Evolutionary conservation across 2,888 invertebrate species (phyloP), one percentile per base, ranked within the genome.

Genomic region (Amphiduros pacificus): DNA sequence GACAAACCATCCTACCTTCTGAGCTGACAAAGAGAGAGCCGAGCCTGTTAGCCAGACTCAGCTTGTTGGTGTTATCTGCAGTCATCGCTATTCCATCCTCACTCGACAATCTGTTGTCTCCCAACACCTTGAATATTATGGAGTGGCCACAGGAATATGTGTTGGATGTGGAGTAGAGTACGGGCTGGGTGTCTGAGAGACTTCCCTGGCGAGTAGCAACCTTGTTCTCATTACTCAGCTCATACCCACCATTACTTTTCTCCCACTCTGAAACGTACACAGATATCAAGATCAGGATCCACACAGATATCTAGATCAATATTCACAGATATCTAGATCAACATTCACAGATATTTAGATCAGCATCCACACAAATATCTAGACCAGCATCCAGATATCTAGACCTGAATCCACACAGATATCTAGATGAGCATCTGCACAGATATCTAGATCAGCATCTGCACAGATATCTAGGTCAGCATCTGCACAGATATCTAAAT

Each of bases 111-210:
- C 74, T 74, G 11, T 77, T 78, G 40, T 72, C 67, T 54, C 73
- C 74, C 54, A 79, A 49, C 74, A 87, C 85, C 61, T 83, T 85
- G 74, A 87, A 86, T 70, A 86, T 85, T 59, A 87, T 81, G 5
- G 85, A 83, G 69, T 85, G 83, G 54, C 86, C 85, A 17, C 85
- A 79, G 41, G 78, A 76, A 70, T 86, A 84, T 69, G 85, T 84
- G 2, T 83, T 77, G 24, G 77, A 78, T 60, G 80, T 79, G 1
- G 87, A 87, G 64, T 83, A 84, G 27, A 29, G 85, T 79, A 27
- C 80, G 78, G 61, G 79, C 61, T 55, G 71, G 62, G 68, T 73
- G 20, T 63, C 67, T 14, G 29, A 22, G 6, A 78, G 69, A 17
- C n/a, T n/a, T n/a, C 74, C 74, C 14, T 76, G 70, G 64, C 86